Evolutionary conservation across 2,888 invertebrate species (phyloP).

Genomic region (Drymonia ruficornis): DNA sequence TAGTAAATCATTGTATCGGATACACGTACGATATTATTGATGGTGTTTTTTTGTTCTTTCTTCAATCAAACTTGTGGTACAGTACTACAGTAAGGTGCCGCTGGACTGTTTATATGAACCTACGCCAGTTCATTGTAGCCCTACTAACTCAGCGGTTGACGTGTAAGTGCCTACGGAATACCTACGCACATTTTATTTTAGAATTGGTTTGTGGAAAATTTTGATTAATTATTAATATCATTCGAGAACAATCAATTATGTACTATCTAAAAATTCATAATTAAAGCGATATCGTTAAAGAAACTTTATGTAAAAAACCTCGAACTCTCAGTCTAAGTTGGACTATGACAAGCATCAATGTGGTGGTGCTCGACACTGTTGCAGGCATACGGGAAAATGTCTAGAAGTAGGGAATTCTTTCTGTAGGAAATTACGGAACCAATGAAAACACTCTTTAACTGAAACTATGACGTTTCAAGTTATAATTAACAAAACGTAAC

Average conservation of each 20-base stretch:
- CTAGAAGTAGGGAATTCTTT: no score
- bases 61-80: slow-evolving; percentile 46
- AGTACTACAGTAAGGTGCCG: background rate
- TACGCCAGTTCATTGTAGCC: background rate
- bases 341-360: slow-evolving; percentile 33
- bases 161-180: slow-evolving; percentile 4
- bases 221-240: no score
- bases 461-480: no score
- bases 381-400: background rate
- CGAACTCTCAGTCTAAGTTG: slow-evolving; percentile 30
- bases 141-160: background rate
- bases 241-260: no score
- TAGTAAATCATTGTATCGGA: slow-evolving; percentile 34
- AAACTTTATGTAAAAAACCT: slow-evolving; percentile 28
- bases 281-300: background rate
- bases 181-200: slow-evolving; percentile 6
- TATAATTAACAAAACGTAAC: no score
- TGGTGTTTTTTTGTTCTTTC: slow-evolving; percentile 38
- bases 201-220: no score
- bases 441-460: no score
- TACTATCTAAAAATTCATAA: background rate
- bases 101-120: background rate
- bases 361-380: slow-evolving; percentile 20
- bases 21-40: slow-evolving; percentile 50
- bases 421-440: no score